Evolutionary conservation across 2,113 vertebrate species (phyloP).

Genomic region (Tragulus kanchil): DNA sequence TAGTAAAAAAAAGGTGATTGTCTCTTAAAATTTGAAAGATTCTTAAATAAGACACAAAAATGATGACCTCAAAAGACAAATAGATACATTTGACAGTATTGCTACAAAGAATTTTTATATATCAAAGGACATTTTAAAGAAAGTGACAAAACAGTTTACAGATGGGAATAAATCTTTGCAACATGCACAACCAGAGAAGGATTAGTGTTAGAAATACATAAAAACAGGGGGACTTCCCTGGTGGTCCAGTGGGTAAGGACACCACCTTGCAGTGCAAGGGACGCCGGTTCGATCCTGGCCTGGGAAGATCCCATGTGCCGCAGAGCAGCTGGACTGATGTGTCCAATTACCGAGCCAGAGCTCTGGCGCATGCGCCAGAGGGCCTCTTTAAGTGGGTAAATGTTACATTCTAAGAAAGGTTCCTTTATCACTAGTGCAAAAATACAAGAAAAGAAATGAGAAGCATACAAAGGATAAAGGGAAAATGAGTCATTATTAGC

Average conservation of each 20-base stretch:
- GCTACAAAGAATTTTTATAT: slow-evolving; percentile 35
- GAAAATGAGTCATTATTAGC: background rate
- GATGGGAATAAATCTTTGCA: slow-evolving; percentile 11
- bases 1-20: slow-evolving; percentile 47
- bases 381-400: background rate
- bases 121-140: slow-evolving; percentile 14
- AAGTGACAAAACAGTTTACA: background rate
- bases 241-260: background rate
- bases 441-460: background rate
- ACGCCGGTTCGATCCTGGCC: background rate
- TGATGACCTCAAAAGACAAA: slow-evolving; percentile 45
- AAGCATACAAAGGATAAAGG: slow-evolving; percentile 27
- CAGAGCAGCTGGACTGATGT: no score
- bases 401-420: background rate
- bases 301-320: background rate
- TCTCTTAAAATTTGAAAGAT: slow-evolving; percentile 56
- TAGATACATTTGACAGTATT: slow-evolving; percentile 21
- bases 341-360: no score
- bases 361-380: no score
- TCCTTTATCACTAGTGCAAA: background rate
- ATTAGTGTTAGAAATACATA: slow-evolving; percentile 36
- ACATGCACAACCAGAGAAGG: background rate
- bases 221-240: background rate
- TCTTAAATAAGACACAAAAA: slow-evolving; percentile 44
- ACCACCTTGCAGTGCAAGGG: background rate